These are phyloP conservation scores for Okapia johnstoni DNA, from an alignment of 2,113 vertebrate genomes.

Conservation along the genomic window DNA sequence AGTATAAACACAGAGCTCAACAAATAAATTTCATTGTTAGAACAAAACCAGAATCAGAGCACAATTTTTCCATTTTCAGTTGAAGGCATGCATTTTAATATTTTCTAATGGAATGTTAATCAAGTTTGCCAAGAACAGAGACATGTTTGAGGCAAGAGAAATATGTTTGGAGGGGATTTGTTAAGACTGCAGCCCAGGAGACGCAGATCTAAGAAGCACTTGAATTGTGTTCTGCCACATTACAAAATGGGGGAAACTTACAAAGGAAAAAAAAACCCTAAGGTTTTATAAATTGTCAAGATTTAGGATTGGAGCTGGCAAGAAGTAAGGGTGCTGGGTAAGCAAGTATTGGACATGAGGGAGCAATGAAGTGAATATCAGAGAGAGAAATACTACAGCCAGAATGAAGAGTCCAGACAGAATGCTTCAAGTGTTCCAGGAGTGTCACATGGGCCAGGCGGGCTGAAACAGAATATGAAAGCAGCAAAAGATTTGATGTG, in stretches of 20 bases:
- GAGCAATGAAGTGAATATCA: background rate
- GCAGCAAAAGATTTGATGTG: background rate
- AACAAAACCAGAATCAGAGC: background rate
- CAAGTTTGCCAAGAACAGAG: background rate
- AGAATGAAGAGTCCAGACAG: background rate
- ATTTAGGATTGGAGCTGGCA: background rate
- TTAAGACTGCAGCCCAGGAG: background rate
- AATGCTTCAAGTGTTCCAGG: background rate
- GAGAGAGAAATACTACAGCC: background rate
- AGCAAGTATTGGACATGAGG: background rate
- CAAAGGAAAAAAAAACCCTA: background rate
- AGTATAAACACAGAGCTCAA: background rate
- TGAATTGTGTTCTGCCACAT: background rate
- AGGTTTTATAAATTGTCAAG: background rate
- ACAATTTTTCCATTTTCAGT: background rate
- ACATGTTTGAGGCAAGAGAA: background rate
- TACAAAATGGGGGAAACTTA: background rate
- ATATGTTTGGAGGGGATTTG: background rate
- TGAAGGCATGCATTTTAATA: background rate
- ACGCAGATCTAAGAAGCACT: background rate
- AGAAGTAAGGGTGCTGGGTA: background rate
- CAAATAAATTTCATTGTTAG: background rate
- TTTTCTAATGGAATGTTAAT: background rate
- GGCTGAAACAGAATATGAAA: background rate
- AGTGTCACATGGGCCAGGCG: fast-evolving